Evolutionary conservation across 2,797 vertebrate species (phyloP), one percentile per base, ranked within the genome.

Genomic region (Leptodactylus fallax): DNA sequence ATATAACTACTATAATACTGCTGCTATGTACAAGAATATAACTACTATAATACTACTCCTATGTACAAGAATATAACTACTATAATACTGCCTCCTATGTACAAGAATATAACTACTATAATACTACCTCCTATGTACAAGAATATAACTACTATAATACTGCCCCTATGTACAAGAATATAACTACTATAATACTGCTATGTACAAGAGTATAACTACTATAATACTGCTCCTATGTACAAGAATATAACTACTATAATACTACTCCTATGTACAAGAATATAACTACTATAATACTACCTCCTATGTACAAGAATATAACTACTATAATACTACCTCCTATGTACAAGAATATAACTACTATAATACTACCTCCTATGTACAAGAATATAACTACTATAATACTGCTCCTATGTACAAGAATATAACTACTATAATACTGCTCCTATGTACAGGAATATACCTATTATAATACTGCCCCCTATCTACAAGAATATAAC

Each of bases 1-100:
- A 45, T 72, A 72, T 69, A 69, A 69, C 65, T 69, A 69, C 65
- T 69, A 69, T 69, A 69, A 69, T 69, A 69, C 13, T 69, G 25
- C 65, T 36, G 14, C 65, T 69, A 69, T 69, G 12, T 27, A 69
- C 25, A 69, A 69, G 65, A 69, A 69, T 69, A 69, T 69, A 69
- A 69, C 65, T 69, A 36, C 65, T 63, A 63, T 63, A 63, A 63
- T 63, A 63, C 61, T 63, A 21, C 61, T 23, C 61, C 21, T 63
- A 63, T 63, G 9, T 63, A 63, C 61, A 63, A 63, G 61, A 63
- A 63, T 63, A 63, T 63, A 23, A 63, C 21, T 63, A 63, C 61
- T 63, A 63, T 63, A 23, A 63, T 63, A 63, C 21, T 63, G 21
- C 53, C 53, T 53, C 53, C 11, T 53, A 53, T 53, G 53, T 53